A percentile compares a stretch with the other conserved stretches of the same genome.
phyloP scores from a whole-genome alignment of 2,888 invertebrate species.

The Caenorhabditis zanzibari region DNA sequence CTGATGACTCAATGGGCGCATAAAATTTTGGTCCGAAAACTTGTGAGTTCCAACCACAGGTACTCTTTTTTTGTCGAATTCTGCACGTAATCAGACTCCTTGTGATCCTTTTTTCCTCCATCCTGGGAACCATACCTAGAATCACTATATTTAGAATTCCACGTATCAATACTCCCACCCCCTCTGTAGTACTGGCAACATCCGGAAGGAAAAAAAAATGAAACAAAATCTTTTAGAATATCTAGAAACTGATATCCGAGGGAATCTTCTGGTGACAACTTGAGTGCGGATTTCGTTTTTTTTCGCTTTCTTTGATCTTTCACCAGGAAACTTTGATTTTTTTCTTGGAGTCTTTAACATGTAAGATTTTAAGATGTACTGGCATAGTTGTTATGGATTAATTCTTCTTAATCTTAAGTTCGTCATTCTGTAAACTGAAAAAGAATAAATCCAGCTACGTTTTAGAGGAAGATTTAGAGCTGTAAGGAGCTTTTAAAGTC shows the following conservation, averaged over 20 bases:
- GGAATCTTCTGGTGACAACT: background rate
- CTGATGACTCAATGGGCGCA: too few relatives aligned
- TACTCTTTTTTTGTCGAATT: too few relatives aligned
- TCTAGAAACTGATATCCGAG: conserved; percentile 17
- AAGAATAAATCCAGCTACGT: background rate
- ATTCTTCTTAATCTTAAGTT: background rate
- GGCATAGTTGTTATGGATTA: background rate
- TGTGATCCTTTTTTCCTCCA: too few relatives aligned
- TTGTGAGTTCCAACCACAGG: too few relatives aligned
- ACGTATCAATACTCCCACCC: background rate
- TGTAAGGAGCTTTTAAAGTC: too few relatives aligned
- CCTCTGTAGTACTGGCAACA: background rate
- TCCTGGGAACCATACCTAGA: too few relatives aligned
- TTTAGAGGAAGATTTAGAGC: background rate
- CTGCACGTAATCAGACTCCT: too few relatives aligned
- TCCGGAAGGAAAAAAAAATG: conserved; percentile 4
- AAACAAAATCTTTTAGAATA: background rate
- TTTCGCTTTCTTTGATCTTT: conserved; percentile 13
- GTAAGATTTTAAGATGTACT: too few relatives aligned
- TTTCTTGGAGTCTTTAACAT: background rate
- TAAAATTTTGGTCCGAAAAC: too few relatives aligned
- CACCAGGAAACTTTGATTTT: conserved; percentile 1
- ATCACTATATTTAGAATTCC: too few relatives aligned
- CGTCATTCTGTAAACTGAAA: background rate
- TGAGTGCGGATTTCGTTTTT: background rate